Percentiles rank a stretch among this genome's conserved stretches.
Conservation (phyloP, 2,888 invertebrate genomes). For the Pollenia angustigena region DNA sequence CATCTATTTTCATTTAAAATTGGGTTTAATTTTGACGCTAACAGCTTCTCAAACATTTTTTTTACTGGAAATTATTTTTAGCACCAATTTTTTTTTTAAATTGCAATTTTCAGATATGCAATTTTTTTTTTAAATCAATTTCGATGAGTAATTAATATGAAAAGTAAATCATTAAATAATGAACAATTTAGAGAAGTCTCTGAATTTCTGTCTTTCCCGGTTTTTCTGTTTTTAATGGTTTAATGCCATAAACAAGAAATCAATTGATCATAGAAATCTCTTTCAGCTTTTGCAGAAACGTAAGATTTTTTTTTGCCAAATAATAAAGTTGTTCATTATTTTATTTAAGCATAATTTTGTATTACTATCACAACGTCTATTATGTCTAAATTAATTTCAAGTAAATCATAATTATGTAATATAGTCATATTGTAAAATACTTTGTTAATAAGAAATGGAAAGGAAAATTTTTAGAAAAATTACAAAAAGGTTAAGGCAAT, state of each 20-base stretch:
- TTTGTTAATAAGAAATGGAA: background rate
- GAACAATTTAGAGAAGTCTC: too few relatives aligned
- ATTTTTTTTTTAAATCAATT: too few relatives aligned
- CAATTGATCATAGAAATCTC: constrained; percentile 35
- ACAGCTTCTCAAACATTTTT: too few relatives aligned
- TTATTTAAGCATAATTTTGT: constrained; percentile 16
- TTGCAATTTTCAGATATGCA: too few relatives aligned
- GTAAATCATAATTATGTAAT: constrained; percentile 57
- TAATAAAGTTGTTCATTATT: constrained; percentile 60
- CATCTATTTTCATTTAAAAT: too few relatives aligned
- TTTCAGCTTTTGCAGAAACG: background rate
- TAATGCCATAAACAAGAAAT: constrained; percentile 33
- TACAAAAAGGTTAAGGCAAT: background rate
- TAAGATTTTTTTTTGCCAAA: background rate
- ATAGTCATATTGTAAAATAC: constrained; percentile 20
- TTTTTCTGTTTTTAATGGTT: constrained; percentile 3
- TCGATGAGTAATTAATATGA: too few relatives aligned
- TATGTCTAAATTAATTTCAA: constrained; percentile 54
- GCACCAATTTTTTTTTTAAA: too few relatives aligned
- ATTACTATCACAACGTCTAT: constrained; percentile 37
- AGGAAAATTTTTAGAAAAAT: background rate
- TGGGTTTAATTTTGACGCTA: too few relatives aligned
- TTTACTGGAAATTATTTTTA: too few relatives aligned
- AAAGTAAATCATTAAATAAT: too few relatives aligned
- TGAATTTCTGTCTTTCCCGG: too few relatives aligned